These are phyloP conservation scores for Synergus laeviventris DNA, from an alignment of 2,888 invertebrate genomes.

Conservation along the genomic window DNA sequence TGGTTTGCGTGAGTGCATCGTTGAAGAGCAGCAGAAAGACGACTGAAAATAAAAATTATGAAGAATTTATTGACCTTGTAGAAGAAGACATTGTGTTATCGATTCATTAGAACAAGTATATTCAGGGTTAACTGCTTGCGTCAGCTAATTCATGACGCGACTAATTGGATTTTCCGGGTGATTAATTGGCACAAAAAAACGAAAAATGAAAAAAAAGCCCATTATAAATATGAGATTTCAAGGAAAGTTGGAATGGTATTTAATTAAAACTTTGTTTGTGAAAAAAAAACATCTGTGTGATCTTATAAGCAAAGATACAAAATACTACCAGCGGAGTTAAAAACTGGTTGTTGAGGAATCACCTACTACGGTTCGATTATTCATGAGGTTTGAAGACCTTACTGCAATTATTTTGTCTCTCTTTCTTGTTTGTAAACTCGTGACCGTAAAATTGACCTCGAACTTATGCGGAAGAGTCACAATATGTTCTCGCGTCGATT, in stretches of 20 bases:
- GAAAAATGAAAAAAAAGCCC: not conserved
- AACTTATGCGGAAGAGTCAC: constrained; percentile 57
- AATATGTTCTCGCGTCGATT: constrained; percentile 54
- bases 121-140: not conserved
- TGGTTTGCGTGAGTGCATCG: constrained; percentile 47
- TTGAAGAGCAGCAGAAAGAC: constrained; percentile 56
- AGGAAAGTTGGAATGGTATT: not conserved
- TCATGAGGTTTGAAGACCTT: constrained; percentile 56
- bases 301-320: constrained; percentile 16
- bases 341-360: constrained; percentile 62
- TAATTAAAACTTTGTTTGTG: constrained; percentile 8
- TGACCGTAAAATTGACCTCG: constrained; percentile 61
- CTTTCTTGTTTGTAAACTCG: constrained; percentile 48
- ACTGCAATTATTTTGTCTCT: constrained; percentile 51
- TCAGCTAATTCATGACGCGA: not conserved
- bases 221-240: not conserved
- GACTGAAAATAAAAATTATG: constrained; percentile 52
- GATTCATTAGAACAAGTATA: not conserved
- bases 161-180: not conserved
- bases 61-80: not conserved
- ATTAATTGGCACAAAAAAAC: not conserved
- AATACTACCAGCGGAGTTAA: constrained; percentile 45
- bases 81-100: not conserved
- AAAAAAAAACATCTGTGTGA: not conserved
- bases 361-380: constrained; percentile 55